Evolutionary conservation across 2,888 invertebrate genomes (phyloP).

Genomic region (Octodonta nipae): DNA sequence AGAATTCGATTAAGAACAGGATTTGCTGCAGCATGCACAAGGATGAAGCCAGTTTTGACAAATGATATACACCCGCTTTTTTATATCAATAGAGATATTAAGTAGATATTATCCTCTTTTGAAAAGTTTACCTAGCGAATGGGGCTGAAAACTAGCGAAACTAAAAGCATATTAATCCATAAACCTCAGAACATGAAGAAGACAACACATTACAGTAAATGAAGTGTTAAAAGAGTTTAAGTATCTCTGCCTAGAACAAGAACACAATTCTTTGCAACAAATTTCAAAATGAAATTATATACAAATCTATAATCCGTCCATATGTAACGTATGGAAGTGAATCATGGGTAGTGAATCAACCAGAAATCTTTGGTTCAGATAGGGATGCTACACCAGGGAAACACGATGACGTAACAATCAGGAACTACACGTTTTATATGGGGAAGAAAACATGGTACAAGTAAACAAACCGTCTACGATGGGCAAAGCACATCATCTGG

Average conservation of each 20-base stretch:
- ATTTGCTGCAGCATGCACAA: no score
- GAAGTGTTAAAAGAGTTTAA: no score
- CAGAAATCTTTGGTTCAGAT: not conserved
- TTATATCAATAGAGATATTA: not conserved
- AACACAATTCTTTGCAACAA: not conserved
- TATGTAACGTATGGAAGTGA: not conserved
- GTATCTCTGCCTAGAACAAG: no score
- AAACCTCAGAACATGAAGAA: not conserved
- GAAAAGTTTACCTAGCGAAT: conserved; percentile 1
- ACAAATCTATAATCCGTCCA: not conserved
- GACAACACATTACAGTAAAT: not conserved
- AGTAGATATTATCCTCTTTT: not conserved
- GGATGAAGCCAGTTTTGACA: no score
- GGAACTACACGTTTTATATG: conserved; percentile 1
- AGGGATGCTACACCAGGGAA: not conserved
- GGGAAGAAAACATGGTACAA: no score
- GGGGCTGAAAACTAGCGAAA: not conserved
- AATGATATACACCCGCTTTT: no score
- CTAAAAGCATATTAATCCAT: not conserved
- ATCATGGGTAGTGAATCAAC: not conserved
- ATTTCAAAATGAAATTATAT: not conserved
- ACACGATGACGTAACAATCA: not conserved
- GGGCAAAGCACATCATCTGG: no score
- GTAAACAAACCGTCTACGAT: no score
- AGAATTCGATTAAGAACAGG: no score